Conservation (phyloP, 2,113 vertebrate genomes). For the Macquaria ambigua region DNA sequence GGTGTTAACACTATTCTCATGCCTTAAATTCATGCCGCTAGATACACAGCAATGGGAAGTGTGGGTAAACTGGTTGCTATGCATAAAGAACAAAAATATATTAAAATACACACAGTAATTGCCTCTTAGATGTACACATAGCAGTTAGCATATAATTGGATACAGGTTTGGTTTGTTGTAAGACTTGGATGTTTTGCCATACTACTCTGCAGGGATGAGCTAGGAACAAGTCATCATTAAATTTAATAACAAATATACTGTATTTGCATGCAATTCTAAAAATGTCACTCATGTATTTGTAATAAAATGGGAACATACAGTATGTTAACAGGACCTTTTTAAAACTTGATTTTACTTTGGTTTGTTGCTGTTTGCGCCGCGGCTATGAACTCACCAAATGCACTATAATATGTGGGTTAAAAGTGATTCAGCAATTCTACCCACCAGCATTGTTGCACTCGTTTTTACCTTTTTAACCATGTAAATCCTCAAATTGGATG, state of each 20-base stretch:
- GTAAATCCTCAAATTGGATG: constrained; percentile 16
- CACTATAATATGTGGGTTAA: constrained; percentile 41
- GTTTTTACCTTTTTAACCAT: constrained; percentile 10
- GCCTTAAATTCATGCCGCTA: constrained; percentile 21
- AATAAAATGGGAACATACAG: constrained; percentile 1
- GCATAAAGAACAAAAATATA: neutral
- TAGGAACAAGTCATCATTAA: neutral
- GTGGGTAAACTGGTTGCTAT: neutral
- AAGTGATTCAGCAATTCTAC: constrained; percentile 28
- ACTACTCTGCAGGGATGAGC: constrained; percentile 51
- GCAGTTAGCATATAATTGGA: neutral
- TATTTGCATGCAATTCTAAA: constrained; percentile 31
- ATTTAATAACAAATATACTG: neutral
- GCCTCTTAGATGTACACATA: neutral
- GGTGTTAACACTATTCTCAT: constrained; percentile 6
- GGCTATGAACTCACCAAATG: constrained; percentile 12
- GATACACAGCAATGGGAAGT: neutral
- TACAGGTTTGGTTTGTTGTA: constrained; percentile 19
- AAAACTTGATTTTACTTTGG: constrained; percentile 16
- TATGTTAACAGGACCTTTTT: neutral
- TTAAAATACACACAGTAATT: neutral
- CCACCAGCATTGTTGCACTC: constrained; percentile 43
- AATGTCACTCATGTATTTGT: neutral
- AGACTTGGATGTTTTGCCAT: constrained; percentile 1
- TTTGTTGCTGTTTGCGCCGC: constrained; percentile 19